Conservation (phyloP, 2,113 vertebrate species). For the Tonatia bakeri region DNA sequence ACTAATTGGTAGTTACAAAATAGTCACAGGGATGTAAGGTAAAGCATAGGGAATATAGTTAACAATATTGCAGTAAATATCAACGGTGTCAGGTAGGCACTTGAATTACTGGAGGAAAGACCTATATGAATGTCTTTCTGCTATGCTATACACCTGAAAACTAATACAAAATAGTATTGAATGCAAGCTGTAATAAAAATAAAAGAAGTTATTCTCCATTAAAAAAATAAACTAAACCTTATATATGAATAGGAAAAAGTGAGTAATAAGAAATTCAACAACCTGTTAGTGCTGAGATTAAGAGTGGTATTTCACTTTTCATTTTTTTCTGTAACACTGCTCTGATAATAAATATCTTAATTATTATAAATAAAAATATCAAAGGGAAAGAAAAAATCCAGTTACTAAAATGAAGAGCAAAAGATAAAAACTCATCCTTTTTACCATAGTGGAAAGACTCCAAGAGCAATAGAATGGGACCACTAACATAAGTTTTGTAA, state of each 20-base stretch:
- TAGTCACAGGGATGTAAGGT: too few relatives aligned
- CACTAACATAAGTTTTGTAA: not conserved
- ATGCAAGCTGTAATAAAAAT: not conserved
- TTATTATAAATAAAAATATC: not conserved
- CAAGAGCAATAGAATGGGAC: not conserved
- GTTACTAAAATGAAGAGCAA: not conserved
- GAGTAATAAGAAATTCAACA: not conserved
- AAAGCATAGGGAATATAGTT: too few relatives aligned
- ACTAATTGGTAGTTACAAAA: too few relatives aligned
- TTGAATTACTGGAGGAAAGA: too few relatives aligned
- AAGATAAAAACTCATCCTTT: not conserved
- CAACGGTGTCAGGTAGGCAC: too few relatives aligned
- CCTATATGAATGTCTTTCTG: too few relatives aligned
- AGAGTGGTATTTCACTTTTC: not conserved
- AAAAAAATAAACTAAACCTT: not conserved
- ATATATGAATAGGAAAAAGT: not conserved
- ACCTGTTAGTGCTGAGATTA: not conserved
- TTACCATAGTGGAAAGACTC: not conserved
- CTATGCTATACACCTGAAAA: too few relatives aligned
- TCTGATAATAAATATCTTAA: not conserved
- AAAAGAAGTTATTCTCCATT: not conserved
- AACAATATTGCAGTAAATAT: too few relatives aligned
- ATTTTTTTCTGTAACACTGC: not conserved
- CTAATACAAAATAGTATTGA: too few relatives aligned
- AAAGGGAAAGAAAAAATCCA: not conserved